Base-by-base conservation (phyloP, 1,140 invertebrate genomes). In the Diprion similis region DNA sequence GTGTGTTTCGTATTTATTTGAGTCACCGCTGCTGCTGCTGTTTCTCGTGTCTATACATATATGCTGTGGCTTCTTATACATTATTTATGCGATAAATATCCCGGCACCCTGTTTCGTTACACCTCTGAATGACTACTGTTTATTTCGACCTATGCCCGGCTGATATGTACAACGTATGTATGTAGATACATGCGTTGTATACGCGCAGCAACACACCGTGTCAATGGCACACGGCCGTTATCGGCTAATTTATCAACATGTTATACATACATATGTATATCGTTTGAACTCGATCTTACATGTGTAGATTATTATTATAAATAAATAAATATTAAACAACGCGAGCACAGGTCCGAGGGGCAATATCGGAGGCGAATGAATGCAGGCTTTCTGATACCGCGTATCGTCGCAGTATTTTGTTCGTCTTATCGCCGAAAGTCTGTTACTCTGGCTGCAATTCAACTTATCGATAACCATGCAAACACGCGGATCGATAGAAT, bases 31-130 rank as follows among this genome's bases (percentile, higher is more conserved):
- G 51, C 51, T 13, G n/a, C 51, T 17, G 9, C 51, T 17, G 51
- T 9, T 37, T 1, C 24, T 37, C 1, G 6, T 37, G 24, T 37
- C 24, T 37, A 37, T 4, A 37, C 24, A 37, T 37, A 6, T 37
- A 37, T 37, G 1, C 24, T 37, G 6, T 17, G n/a, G 0, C 11
- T 59, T 59, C 51, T 59, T 59, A 59, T 59, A 59, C 51, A 59
- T 59, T 59, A 59, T 59, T 59, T 59, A 59, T 59, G n/a, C 51
- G 51, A 59, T 59, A 59, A 59, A 59, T 59, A 59, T 59, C 51
- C 51, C 51, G 9, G 11, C 51, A 59, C 51, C 51, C 51, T 59
- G 51, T 13, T 59, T 59, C 51, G 51, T 59, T 59, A 59, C 51
- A 59, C 51, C 51, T 59, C 11, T 3, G 51, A 59, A 59, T 37